These are phyloP conservation scores for Girardinichthys multiradiatus DNA, from an alignment of 2,113 vertebrate species.

Conservation along the genomic window DNA sequence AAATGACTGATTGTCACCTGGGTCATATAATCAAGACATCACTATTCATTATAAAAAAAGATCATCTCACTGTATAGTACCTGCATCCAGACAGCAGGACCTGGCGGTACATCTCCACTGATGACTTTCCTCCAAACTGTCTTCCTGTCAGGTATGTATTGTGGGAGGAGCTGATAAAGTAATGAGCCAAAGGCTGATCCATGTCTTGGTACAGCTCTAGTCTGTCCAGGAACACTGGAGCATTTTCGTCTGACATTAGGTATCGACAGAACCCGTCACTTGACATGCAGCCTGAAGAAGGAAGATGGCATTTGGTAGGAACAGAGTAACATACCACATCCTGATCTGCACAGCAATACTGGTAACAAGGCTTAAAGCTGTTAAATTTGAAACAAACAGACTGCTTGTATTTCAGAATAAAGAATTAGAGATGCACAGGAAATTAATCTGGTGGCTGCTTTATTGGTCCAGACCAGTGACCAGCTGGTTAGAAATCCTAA, in stretches of 20 bases:
- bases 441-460: too few species aligned
- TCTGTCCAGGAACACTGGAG: slow-evolving; percentile 94
- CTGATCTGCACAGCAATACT: too few species aligned
- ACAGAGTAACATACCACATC: too few species aligned
- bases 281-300: slow-evolving; percentile 89
- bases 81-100: slow-evolving; percentile 97
- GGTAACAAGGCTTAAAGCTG: too few species aligned
- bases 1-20: background rate
- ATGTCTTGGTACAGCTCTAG: slow-evolving; percentile 97
- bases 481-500: too few species aligned
- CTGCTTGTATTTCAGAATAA: too few species aligned
- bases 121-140: slow-evolving; percentile 97
- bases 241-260: slow-evolving; percentile 98
- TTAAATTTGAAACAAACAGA: too few species aligned
- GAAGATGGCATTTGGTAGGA: background rate
- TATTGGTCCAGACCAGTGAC: too few species aligned
- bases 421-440: too few species aligned
- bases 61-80: slow-evolving; percentile 59
- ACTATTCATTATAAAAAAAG: background rate
- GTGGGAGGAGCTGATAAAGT: slow-evolving; percentile 98
- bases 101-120: slow-evolving; percentile 98
- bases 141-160: slow-evolving; percentile 96
- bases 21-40: background rate
- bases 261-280: slow-evolving; percentile 97
- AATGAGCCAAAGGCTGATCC: slow-evolving; percentile 96